Base-by-base conservation (phyloP, 1,140 invertebrate genomes). In the Philotrypesis tridentata region DNA sequence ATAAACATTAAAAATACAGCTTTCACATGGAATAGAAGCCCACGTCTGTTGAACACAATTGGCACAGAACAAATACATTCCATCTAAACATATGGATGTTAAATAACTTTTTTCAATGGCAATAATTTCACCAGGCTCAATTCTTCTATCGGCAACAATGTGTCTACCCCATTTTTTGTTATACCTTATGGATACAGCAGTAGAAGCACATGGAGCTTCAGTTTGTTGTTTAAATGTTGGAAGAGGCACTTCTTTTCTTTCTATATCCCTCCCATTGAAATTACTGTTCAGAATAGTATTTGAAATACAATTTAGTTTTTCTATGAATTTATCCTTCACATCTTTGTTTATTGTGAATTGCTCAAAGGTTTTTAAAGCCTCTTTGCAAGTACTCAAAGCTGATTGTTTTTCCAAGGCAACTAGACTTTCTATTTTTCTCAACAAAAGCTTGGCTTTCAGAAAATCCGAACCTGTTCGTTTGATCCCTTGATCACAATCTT, bases 81-180 rank as follows among this genome's bases (percentile, higher is more conserved):
- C 29, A 29, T 31, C 17, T 12, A 29, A 9, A 25, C 21, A 21
- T 7, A 63, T 21, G 1, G 21, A 61, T 6, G 73, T 75, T 23
- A 27, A 60, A 77, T 33, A 77, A 37, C 17, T 67, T 37, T 63
- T 37, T 37, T 77, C 75, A 65, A 67, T 23, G 2, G n/a, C 29
- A 25, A 77, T 17, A 25, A 77, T 17, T 25, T 77, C 60, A n/a
- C 75, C 61, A 67, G 75, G 60, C 23, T 65, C 11, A 40, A 77
- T 65, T 37, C 23, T 40, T 77, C 27, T 5, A 17, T 23, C 37
- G 67, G 75, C 75, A 25, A 65, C 33, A 25, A 77, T 65, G 40
- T 77, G 75, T 40, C 61, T 77, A 0, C 75, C 75, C 29, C 31
- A 67, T 25, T 77, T 63, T 33, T 77, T 37, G 27, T 37, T 77